Conservation (phyloP, 1,140 invertebrate species). For the Dinoponera quadriceps region DNA sequence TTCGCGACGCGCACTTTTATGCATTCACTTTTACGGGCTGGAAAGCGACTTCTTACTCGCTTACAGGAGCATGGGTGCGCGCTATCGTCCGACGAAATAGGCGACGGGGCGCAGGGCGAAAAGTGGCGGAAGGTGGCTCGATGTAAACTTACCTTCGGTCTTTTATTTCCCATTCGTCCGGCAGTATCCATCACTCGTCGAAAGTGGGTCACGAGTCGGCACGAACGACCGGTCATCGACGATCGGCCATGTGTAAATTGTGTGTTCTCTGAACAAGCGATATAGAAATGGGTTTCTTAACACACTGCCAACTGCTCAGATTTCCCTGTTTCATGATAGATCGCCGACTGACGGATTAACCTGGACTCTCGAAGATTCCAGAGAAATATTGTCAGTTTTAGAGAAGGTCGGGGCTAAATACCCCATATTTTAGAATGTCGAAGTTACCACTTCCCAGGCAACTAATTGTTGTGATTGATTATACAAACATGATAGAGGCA, state of each 20-base stretch:
- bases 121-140: slow-evolving; percentile 35
- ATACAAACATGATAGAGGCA: too few relatives aligned
- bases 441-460: too few relatives aligned
- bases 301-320: too few relatives aligned
- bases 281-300: too few relatives aligned
- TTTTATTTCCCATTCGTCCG: slow-evolving; percentile 23
- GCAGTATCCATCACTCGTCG: slow-evolving; percentile 6
- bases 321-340: too few relatives aligned
- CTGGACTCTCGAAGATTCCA: too few relatives aligned
- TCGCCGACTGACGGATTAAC: too few relatives aligned
- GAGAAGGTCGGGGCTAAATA: too few relatives aligned
- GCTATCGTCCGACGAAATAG: background rate
- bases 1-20: slow-evolving; percentile 77
- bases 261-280: too few relatives aligned
- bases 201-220: background rate
- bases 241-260: background rate
- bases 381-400: too few relatives aligned
- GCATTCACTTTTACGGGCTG: slow-evolving; percentile 77
- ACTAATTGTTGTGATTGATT: too few relatives aligned
- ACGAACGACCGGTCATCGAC: background rate
- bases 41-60: slow-evolving; percentile 72
- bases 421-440: too few relatives aligned
- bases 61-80: background rate
- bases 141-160: slow-evolving; percentile 35
- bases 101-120: background rate